These are phyloP conservation scores for Drosophila nebulosa DNA, from an alignment of 1,140 invertebrate genomes.

Conservation along the genomic window DNA sequence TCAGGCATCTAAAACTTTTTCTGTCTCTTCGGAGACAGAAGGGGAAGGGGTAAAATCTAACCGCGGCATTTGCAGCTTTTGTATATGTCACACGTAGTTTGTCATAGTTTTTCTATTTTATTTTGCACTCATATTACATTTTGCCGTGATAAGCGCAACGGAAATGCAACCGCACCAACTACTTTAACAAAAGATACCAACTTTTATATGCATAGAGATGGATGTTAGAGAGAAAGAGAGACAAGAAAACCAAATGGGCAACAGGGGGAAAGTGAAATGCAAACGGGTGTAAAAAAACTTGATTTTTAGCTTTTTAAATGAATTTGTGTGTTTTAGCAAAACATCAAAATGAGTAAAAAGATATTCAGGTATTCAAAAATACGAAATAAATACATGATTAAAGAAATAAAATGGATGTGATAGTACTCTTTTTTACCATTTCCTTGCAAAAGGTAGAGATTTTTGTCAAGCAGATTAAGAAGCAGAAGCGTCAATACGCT, in stretches of 20 bases:
- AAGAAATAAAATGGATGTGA: too few species aligned
- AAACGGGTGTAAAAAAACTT: not conserved
- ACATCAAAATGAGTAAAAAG: too few species aligned
- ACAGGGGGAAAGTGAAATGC: constrained; percentile 26
- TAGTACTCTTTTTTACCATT: too few species aligned
- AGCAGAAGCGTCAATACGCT: too few species aligned
- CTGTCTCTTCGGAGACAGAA: not conserved
- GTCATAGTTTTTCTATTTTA: constrained; percentile 3
- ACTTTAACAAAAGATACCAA: constrained; percentile 14
- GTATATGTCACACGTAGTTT: constrained; percentile 26
- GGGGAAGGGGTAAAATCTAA: not conserved
- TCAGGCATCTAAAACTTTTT: constrained; percentile 12
- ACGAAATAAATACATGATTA: too few species aligned
- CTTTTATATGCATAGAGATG: not conserved
- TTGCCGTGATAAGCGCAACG: constrained; percentile 42
- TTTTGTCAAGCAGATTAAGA: too few species aligned
- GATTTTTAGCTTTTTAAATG: not conserved
- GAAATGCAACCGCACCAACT: constrained; percentile 40
- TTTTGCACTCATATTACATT: not conserved
- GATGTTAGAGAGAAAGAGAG: too few species aligned
- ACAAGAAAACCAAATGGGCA: constrained; percentile 2
- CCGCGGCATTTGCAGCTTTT: constrained; percentile 32
- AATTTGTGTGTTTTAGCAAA: too few species aligned
- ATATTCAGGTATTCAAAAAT: too few species aligned
- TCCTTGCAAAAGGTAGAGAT: too few species aligned